phyloP scores from a whole-genome alignment of 2,888 invertebrate genomes.

The Caenorhabditis virilis region DNA sequence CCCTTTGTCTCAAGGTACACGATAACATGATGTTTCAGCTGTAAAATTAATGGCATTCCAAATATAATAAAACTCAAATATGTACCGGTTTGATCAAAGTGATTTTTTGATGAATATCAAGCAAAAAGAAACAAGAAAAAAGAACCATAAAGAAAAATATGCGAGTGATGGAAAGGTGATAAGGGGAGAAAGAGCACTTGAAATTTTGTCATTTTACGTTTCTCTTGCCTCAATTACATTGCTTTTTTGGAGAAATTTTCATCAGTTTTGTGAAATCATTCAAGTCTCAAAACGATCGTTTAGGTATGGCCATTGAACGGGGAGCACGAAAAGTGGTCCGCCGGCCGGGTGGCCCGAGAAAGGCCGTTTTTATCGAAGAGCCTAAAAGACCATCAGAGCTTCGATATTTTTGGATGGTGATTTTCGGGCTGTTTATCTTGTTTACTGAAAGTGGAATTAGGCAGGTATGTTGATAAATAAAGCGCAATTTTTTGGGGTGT shows the following conservation, averaged over 20 bases:
- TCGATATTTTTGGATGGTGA: slow-evolving; percentile 34
- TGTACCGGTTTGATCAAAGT: slow-evolving; percentile 2
- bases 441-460: slow-evolving; percentile 50
- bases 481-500: slow-evolving; percentile 6
- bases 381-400: slow-evolving; percentile 20
- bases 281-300: background rate
- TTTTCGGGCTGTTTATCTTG: slow-evolving; percentile 48
- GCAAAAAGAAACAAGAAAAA: slow-evolving; percentile 8
- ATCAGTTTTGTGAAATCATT: background rate
- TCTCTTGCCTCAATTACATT: slow-evolving; percentile 4
- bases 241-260: background rate
- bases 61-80: too few species aligned
- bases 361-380: slow-evolving; percentile 20
- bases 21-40: too few species aligned
- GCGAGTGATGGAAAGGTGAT: slow-evolving; percentile 26
- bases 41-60: too few species aligned
- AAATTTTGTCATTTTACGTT: slow-evolving; percentile 33
- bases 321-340: slow-evolving; percentile 15
- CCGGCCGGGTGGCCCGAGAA: slow-evolving; percentile 11
- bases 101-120: background rate
- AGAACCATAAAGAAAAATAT: slow-evolving; percentile 39
- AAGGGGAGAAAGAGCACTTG: slow-evolving; percentile 37
- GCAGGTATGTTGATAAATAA: slow-evolving; percentile 29
- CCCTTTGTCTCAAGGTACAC: too few species aligned
- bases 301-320: slow-evolving; percentile 27